Conservation (phyloP, 2,888 invertebrate species). For the Hybos culiciformis region DNA sequence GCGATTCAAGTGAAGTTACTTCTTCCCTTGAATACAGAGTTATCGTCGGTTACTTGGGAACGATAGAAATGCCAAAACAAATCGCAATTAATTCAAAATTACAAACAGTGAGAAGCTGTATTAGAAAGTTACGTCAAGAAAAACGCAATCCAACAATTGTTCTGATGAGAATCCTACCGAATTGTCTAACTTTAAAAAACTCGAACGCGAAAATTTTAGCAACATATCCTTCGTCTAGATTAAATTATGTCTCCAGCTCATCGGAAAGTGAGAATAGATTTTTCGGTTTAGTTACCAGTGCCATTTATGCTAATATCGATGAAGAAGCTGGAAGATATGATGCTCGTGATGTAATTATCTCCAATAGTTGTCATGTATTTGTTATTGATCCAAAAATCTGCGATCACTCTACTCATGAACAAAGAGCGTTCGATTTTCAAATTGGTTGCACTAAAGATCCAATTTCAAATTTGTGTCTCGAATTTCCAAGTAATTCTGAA, state of each 20-base stretch:
- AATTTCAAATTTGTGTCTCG: conserved; percentile 64
- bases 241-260: conserved; percentile 80
- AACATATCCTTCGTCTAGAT: conserved; percentile 71
- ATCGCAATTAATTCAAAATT: conserved; percentile 59
- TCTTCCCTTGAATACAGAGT: conserved; percentile 61
- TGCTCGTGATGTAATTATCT: conserved; percentile 43
- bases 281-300: conserved; percentile 84
- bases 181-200: conserved; percentile 66
- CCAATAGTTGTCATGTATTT: conserved; percentile 90
- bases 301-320: conserved; percentile 40
- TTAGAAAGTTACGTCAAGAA: conserved; percentile 76
- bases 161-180: conserved; percentile 68
- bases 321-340: conserved; percentile 5
- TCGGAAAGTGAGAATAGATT: conserved; percentile 83
- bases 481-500: conserved; percentile 79
- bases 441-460: conserved; percentile 71
- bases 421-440: conserved; percentile 71
- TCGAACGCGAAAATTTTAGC: conserved; percentile 67
- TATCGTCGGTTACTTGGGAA: conserved; percentile 87
- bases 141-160: conserved; percentile 75
- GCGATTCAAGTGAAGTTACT: conserved; percentile 8
- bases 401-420: conserved; percentile 64
- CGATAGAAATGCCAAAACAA: conserved; percentile 88
- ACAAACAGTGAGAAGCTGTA: conserved; percentile 72
- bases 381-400: conserved; percentile 78